phyloP scores from a whole-genome alignment of 2,113 vertebrate species.

The Gulo gulo region DNA sequence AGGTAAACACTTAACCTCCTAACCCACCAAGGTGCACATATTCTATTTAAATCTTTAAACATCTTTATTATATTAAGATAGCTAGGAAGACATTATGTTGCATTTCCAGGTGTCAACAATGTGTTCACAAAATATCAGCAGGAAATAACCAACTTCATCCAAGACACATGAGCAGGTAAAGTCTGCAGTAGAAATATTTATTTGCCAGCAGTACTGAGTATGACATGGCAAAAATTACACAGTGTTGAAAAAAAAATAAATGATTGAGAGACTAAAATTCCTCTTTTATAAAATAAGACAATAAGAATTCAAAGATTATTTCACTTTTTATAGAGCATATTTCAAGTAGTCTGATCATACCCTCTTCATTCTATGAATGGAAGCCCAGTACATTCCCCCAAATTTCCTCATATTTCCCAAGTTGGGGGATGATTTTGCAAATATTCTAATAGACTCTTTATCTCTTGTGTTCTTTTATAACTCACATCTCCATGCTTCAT shows the following conservation, averaged over 20 bases:
- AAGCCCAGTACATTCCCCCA: background rate
- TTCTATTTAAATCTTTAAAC: background rate
- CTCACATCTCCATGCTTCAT: background rate
- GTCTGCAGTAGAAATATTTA: background rate
- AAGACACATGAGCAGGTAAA: too few species aligned
- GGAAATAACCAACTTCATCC: background rate
- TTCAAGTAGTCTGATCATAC: background rate
- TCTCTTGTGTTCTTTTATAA: background rate
- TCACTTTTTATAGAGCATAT: background rate
- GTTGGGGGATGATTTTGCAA: background rate
- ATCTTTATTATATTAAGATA: background rate
- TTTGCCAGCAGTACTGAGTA: background rate
- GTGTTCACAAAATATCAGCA: background rate
- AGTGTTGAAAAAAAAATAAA: background rate
- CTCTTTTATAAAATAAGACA: background rate
- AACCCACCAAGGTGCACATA: background rate
- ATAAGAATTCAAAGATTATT: background rate
- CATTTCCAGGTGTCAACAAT: background rate
- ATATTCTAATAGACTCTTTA: background rate
- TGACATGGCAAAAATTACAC: background rate
- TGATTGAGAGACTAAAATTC: background rate
- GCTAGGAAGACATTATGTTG: background rate
- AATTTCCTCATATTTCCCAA: background rate
- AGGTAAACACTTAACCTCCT: too few species aligned
- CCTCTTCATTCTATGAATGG: background rate